Conservation (phyloP, 2,797 vertebrate genomes). For the Fistularia commersonii region DNA sequence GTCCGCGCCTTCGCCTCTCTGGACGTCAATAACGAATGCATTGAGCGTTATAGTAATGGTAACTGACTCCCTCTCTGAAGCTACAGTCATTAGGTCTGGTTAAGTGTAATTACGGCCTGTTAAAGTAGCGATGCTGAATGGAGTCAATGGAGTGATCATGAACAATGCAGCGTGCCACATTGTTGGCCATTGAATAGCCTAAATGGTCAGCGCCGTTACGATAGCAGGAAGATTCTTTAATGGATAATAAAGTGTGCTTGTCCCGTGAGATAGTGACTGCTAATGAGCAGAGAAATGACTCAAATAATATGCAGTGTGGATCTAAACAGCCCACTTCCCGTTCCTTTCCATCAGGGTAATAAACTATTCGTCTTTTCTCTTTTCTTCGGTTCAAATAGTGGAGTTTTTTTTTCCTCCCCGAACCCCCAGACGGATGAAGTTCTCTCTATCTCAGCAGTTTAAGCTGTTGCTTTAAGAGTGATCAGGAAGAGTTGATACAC, state of each 20-base stretch:
- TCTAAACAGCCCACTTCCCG: background rate
- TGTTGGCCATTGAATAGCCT: slow-evolving; percentile 5
- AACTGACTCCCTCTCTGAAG: slow-evolving; percentile 37
- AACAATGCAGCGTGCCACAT: slow-evolving; percentile 9
- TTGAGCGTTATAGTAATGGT: slow-evolving; percentile 35
- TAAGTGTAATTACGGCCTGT: slow-evolving; percentile 54
- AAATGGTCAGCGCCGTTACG: slow-evolving; percentile 24
- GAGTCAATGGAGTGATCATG: slow-evolving; percentile 34
- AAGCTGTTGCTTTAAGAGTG: slow-evolving; percentile 37
- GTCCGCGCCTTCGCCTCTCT: slow-evolving; percentile 11
- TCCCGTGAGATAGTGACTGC: slow-evolving; percentile 5
- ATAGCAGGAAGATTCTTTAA: slow-evolving; percentile 10
- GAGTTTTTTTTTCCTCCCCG: too few relatives aligned
- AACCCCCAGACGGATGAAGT: too few relatives aligned
- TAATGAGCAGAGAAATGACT: slow-evolving; percentile 22
- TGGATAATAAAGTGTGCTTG: slow-evolving; percentile 21
- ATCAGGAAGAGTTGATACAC: slow-evolving; percentile 18
- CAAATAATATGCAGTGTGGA: slow-evolving; percentile 9
- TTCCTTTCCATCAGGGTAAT: too few relatives aligned
- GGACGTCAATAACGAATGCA: slow-evolving; percentile 2
- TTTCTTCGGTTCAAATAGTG: too few relatives aligned
- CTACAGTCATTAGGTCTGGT: slow-evolving; percentile 47
- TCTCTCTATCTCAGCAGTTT: slow-evolving; percentile 8
- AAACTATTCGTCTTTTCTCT: too few relatives aligned
- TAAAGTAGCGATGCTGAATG: slow-evolving; percentile 39